Base-by-base conservation (phyloP, 2,113 vertebrate genomes). In the Abramis brama region DNA sequence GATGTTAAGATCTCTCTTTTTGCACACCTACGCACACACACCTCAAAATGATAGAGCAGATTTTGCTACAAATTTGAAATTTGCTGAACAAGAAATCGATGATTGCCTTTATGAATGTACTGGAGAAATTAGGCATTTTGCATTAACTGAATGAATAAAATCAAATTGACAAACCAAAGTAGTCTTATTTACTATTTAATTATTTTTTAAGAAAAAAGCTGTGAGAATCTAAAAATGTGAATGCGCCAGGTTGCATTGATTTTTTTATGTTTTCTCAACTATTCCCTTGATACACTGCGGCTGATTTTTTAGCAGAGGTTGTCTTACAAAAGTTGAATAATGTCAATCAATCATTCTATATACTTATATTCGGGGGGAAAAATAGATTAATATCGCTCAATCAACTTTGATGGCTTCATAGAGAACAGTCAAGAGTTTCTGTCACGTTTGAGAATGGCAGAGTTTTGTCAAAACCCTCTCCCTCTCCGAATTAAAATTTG, bases 401-500 rank as follows among this genome's bases (percentile, higher is more conserved):
- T 45, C 23, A 33, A 50, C 83, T 64, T 66, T 77, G 33, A 60
- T 43, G 19, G n/a, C n/a, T 50, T 66, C 36, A 39, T 39, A 23
- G 19, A 62, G 5, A 55, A 52, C 64, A 71, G 80, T 57, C 30
- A 23, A 30, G 12, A 60, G 7, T 60, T n/a, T 68, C 47, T 57
- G 64, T 70, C 25, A 78, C 15, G 62, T n/a, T 43, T 60, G 21
- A 7, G 9, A 39, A 62, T 13, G 2, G 2, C 11, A 8, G 10
- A 1, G 50, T 6, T 79, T 73, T 30, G 30, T 71, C 80, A 78
- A 76, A 57, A 55, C 9, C 39, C 36, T n/a, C 8, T 50, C 27
- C 45, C n/a, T 47, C 71, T 74, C 23, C 12, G 21, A 81, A 70
- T 47, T 59, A 11, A 83, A 85, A 39, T 55, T 47, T 19, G 36